Conservation (phyloP, 2,797 vertebrate genomes). For the Holocentrus rufus region DNA sequence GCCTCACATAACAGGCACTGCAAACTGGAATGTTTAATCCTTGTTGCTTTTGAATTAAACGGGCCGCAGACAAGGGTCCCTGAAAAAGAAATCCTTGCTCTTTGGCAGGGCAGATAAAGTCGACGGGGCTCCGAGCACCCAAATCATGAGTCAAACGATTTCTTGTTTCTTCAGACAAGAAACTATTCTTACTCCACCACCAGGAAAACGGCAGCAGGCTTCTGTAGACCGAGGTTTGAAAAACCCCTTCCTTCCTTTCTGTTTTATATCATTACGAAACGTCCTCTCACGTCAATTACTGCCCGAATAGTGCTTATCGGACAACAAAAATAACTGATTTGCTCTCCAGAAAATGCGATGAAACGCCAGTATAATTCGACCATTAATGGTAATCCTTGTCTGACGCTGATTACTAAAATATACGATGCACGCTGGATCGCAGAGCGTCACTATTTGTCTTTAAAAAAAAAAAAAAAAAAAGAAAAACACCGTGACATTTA, state of each 20-base stretch:
- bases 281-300: conserved; percentile 69
- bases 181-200: conserved; percentile 72
- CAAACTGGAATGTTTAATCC: conserved; percentile 79
- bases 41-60: conserved; percentile 76
- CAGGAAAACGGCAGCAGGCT: conserved; percentile 77
- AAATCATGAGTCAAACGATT: conserved; percentile 61
- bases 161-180: conserved; percentile 59
- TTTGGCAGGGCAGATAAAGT: conserved; percentile 68
- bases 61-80: conserved; percentile 59
- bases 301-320: conserved; percentile 45
- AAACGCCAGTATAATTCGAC: conserved; percentile 38
- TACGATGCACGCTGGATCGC: conserved; percentile 53
- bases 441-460: conserved; percentile 34
- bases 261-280: conserved; percentile 83
- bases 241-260: conserved; percentile 83
- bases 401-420: conserved; percentile 65
- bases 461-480: not conserved
- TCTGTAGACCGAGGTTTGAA: conserved; percentile 69
- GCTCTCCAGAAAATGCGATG: conserved; percentile 29
- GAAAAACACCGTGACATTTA: conserved; percentile 51
- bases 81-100: conserved; percentile 45
- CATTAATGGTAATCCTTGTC: conserved; percentile 64
- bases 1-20: conserved; percentile 60
- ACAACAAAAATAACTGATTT: conserved; percentile 51
- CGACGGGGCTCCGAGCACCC: conserved; percentile 53